These are phyloP conservation scores for Sminthurides aquaticus DNA, from an alignment of 2,888 invertebrate genomes.

Conservation along the genomic window DNA sequence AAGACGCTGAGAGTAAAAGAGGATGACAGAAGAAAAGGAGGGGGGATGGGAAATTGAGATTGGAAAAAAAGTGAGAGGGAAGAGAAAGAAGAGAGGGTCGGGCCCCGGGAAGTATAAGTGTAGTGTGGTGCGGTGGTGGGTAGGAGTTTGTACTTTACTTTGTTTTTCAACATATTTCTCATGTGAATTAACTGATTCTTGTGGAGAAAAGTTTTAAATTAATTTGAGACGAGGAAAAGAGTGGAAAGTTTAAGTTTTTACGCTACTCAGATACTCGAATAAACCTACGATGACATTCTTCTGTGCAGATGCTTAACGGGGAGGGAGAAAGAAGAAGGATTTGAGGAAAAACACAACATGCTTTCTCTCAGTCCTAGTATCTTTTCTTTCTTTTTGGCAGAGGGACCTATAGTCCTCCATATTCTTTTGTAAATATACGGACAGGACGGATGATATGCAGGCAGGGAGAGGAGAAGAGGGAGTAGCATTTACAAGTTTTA, in stretches of 20 bases:
- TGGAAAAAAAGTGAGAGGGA: slow-evolving; percentile 16
- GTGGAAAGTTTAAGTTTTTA: slow-evolving; percentile 39
- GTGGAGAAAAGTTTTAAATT: slow-evolving; percentile 41
- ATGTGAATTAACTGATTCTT: slow-evolving; percentile 27
- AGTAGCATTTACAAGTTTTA: too few relatives aligned
- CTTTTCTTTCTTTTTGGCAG: too few relatives aligned
- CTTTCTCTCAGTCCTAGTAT: background rate
- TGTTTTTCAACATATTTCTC: slow-evolving; percentile 32
- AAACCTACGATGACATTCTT: background rate
- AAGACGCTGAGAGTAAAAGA: slow-evolving; percentile 2
- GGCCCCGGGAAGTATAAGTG: too few relatives aligned
- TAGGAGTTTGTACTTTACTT: slow-evolving; percentile 28
- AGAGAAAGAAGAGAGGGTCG: slow-evolving; percentile 16
- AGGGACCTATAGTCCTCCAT: too few relatives aligned
- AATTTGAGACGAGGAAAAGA: slow-evolving; percentile 39
- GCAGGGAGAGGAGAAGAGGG: too few relatives aligned
- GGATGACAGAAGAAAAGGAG: background rate
- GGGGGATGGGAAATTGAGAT: slow-evolving; percentile 8
- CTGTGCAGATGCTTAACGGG: background rate
- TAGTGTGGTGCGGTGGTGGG: too few relatives aligned
- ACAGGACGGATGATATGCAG: too few relatives aligned
- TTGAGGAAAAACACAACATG: background rate
- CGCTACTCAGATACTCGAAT: slow-evolving; percentile 9
- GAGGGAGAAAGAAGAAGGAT: background rate
- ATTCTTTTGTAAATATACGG: too few relatives aligned